Evolutionary conservation across 2,797 vertebrate genomes (phyloP), one percentile per base, ranked within the genome.

Genomic region (Gephyroberyx darwinii): DNA sequence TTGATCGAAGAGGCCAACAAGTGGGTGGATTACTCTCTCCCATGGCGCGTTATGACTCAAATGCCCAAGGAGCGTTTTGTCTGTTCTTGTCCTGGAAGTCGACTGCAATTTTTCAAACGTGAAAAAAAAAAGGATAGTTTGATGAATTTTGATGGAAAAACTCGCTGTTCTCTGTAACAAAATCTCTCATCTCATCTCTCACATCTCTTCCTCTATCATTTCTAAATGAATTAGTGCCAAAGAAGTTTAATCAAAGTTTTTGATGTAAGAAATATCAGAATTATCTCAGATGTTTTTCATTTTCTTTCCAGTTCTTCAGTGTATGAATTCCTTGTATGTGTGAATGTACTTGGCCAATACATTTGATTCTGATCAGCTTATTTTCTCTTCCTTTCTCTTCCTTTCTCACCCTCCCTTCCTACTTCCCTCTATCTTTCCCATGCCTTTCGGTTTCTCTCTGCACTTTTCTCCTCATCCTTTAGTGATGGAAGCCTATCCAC

Each of bases 401-500:
- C 31, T 59, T 2, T 54, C 45, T 70, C 37, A 16, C 20, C 26
- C 48, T 45, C 22, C 50, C 26, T 19, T 51, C 17, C 35, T 14
- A 43, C 12, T 13, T 43, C 41, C 41, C 41, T 43, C 41, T 14
- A 22, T 56, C 39, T 37, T 47, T 41, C 37, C 65, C 53, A 19
- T 45, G 17, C 6, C 17, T 41, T 37, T 14, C 8, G 43, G 33
- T 54, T 37, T 61, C 55, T 65, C 31, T 71, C 26, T 65, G 8
- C 26, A 31, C 31, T 47, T 52, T n/a, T 69, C 30, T 79, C 51
- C 75, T 52, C 85, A 58, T 90, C 79, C 88, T 91, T 12, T 78
- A 99, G 98, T 76, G 97, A 99, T 62, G 98, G 97, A 55, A 96
- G 94, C 81, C 84, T 99, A 84, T 95, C 96, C 87, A 99, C 97